Conservation (phyloP, 2,888 invertebrate species). For the Cephus rjabovi region DNA sequence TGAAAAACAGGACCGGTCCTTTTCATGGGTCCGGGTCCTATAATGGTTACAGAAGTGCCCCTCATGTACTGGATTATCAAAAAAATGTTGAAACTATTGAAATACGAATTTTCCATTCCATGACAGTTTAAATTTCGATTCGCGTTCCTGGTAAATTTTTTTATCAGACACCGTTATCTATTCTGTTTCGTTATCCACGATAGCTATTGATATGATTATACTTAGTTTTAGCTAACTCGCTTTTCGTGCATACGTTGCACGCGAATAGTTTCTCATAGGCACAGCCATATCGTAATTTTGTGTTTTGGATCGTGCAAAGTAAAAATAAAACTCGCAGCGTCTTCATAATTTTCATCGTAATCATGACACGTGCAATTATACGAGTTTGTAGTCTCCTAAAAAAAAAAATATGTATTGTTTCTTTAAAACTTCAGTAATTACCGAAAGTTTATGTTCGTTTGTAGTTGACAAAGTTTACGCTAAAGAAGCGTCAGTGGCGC, state of each 20-base stretch:
- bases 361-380: neutral
- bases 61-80: neutral
- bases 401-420: neutral
- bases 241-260: neutral
- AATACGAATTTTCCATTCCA: neutral
- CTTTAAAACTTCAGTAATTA: neutral
- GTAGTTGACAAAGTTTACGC: neutral
- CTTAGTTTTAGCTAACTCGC: neutral
- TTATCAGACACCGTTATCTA: neutral
- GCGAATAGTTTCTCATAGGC: neutral
- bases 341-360: neutral
- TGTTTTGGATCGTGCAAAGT: neutral
- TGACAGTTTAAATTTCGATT: neutral
- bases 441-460: neutral
- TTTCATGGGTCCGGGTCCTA: neutral
- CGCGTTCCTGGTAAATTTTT: neutral
- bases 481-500: neutral
- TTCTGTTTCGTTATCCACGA: neutral
- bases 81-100: neutral
- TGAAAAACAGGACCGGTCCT: neutral
- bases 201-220: neutral
- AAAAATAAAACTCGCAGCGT: neutral
- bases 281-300: neutral
- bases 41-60: neutral
- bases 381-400: neutral